These are phyloP conservation scores for Erebia epiphron DNA, from an alignment of 2,888 invertebrate species.

Conservation along the genomic window DNA sequence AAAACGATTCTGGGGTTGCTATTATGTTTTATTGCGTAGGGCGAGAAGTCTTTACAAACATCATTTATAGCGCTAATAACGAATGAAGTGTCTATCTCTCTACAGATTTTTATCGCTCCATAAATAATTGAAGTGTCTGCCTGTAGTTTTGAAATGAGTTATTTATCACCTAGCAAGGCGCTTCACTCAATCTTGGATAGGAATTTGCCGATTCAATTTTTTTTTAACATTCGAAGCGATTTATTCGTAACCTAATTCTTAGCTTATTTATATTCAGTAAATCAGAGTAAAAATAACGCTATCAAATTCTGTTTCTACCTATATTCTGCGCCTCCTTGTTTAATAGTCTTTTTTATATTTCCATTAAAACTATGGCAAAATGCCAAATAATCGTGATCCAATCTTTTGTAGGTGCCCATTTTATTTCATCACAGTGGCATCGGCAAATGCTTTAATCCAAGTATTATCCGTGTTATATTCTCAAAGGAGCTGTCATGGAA, in stretches of 20 bases:
- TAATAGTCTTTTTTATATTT: conserved; percentile 1
- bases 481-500: conserved; percentile 51
- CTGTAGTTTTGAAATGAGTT: not conserved
- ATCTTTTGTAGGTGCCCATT: conserved; percentile 17
- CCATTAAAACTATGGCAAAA: conserved; percentile 22
- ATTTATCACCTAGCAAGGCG: not conserved
- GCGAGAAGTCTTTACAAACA: not conserved
- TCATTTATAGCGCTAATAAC: conserved; percentile 18
- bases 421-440: conserved; percentile 22
- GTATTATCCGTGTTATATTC: conserved; percentile 60
- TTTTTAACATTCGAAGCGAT: not conserved
- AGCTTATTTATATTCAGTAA: no score
- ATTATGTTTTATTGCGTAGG: conserved; percentile 7
- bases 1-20: not conserved
- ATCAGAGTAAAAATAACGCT: not conserved
- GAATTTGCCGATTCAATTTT: not conserved
- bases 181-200: not conserved
- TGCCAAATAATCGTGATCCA: conserved; percentile 17
- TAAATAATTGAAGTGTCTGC: conserved; percentile 11
- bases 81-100: not conserved
- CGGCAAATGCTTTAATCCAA: conserved; percentile 51
- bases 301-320: not conserved
- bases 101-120: conserved; percentile 13
- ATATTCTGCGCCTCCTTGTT: not conserved
- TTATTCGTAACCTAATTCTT: not conserved